Evolutionary conservation across 2,888 invertebrate genomes (phyloP).

Genomic region (Eumacrocentrus americanus): DNA sequence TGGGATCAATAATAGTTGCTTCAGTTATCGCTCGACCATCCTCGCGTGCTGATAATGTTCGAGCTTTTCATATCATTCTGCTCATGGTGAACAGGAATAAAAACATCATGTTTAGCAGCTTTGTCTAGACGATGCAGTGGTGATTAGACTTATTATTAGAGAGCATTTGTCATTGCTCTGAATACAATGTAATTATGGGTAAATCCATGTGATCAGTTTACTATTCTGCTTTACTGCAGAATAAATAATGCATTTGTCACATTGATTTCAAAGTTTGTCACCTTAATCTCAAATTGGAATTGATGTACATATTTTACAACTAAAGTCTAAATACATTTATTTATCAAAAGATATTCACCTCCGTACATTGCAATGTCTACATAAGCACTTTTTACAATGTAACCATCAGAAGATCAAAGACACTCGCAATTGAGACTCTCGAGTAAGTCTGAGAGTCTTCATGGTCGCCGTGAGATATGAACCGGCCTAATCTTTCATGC

Average conservation of each 20-base stretch:
- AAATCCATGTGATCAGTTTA: not conserved
- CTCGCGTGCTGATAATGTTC: constrained; percentile 23
- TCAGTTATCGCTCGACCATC: constrained; percentile 12
- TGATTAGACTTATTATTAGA: constrained; percentile 18
- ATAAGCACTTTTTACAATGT: too few relatives aligned
- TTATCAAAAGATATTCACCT: too few relatives aligned
- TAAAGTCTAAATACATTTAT: too few relatives aligned
- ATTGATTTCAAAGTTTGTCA: too few relatives aligned
- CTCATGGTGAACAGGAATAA: constrained; percentile 4
- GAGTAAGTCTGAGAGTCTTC: constrained; percentile 26
- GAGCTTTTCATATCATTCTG: constrained; percentile 10
- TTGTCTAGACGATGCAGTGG: not conserved
- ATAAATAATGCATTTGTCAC: too few relatives aligned
- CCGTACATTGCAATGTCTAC: too few relatives aligned
- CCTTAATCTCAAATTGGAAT: too few relatives aligned
- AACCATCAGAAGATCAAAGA: not conserved
- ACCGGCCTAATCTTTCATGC: constrained; percentile 33
- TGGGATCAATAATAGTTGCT: constrained; percentile 1
- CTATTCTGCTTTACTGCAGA: too few relatives aligned
- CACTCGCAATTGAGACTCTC: constrained; percentile 17
- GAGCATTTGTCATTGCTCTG: not conserved
- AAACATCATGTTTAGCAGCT: not conserved
- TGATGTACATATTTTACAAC: too few relatives aligned
- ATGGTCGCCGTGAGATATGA: constrained; percentile 38
- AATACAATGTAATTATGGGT: not conserved